Evolutionary conservation across 2,113 vertebrate species (phyloP).

Genomic region (Pseudorectes ferrugineus): DNA sequence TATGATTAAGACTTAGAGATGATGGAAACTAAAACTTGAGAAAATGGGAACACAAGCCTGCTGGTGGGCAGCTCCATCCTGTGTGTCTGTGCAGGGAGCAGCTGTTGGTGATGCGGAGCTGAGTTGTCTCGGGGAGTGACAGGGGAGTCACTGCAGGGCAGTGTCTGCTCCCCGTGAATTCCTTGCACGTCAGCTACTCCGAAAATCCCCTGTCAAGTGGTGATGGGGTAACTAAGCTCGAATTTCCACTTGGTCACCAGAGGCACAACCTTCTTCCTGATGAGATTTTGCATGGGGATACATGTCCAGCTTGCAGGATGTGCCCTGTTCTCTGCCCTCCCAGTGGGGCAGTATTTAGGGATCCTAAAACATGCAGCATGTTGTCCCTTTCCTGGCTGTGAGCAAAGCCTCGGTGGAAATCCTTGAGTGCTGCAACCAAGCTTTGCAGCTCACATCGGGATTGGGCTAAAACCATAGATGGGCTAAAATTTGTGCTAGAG

Average conservation of each 20-base stretch:
- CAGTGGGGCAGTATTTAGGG: too few relatives aligned
- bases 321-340: neutral
- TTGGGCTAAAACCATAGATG: neutral
- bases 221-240: rapidly evolving
- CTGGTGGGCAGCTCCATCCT: neutral
- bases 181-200: neutral
- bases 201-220: neutral
- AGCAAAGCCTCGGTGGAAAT: rapidly evolving
- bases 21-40: neutral
- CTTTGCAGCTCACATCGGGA: rapidly evolving
- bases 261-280: neutral
- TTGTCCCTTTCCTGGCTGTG: neutral
- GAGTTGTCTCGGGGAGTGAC: rapidly evolving
- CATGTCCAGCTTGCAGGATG: neutral
- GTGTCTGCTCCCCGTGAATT: rapidly evolving
- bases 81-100: neutral
- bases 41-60: neutral
- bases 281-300: neutral
- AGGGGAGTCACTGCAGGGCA: neutral
- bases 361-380: neutral
- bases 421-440: neutral
- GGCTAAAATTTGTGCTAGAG: neutral
- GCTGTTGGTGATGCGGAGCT: neutral
- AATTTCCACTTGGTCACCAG: neutral
- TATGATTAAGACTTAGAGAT: neutral